Evolutionary conservation across 2,797 vertebrate species (phyloP).

Genomic region (Gila robusta): DNA sequence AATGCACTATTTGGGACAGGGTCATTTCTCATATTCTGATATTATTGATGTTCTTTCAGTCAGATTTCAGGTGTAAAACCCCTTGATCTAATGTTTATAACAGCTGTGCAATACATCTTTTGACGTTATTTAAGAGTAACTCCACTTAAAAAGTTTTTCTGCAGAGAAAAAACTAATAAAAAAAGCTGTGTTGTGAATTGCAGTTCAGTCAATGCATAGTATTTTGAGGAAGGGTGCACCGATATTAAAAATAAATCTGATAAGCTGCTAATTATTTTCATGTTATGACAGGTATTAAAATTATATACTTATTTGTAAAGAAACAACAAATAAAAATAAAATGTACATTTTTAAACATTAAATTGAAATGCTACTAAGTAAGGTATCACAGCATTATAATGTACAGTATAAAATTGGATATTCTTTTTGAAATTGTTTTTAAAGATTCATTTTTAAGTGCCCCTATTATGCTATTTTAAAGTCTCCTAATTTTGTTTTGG

Average conservation of each 20-base stretch:
- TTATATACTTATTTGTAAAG: neutral
- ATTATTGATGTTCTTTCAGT: slow-evolving; percentile 2
- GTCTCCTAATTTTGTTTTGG: too few species aligned
- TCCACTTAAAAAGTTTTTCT: neutral
- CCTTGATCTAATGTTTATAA: slow-evolving; percentile 16
- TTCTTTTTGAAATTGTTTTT: neutral
- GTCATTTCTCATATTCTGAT: slow-evolving; percentile 25
- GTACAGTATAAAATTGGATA: too few species aligned
- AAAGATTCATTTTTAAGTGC: neutral
- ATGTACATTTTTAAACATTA: neutral
- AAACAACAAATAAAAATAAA: neutral
- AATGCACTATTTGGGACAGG: slow-evolving; percentile 15
- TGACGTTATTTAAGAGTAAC: slow-evolving; percentile 37
- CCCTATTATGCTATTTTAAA: too few species aligned
- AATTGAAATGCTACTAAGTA: neutral
- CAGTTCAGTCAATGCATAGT: neutral
- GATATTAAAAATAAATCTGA: neutral
- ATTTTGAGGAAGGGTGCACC: neutral
- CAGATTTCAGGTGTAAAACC: slow-evolving; percentile 10
- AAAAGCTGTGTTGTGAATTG: neutral
- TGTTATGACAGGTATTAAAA: neutral
- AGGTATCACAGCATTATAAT: neutral
- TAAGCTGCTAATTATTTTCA: neutral
- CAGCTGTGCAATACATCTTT: neutral
- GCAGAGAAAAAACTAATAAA: neutral